Evolutionary conservation across 2,888 invertebrate species (phyloP), one percentile per base, ranked within the genome.

Genomic region (Agrochola lychnidis): DNA sequence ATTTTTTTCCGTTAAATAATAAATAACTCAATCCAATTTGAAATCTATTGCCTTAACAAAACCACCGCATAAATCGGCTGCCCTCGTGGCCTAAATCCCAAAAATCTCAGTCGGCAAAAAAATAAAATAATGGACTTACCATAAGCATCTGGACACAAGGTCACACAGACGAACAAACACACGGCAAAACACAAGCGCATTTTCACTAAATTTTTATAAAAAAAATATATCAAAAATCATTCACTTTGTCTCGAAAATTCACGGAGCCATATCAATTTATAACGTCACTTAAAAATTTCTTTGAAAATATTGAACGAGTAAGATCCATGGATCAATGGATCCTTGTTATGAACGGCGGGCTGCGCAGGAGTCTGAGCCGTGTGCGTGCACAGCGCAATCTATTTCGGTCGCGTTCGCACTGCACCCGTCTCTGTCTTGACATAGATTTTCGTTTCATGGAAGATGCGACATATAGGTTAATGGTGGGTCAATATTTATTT

Each of bases 321-420:
- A 79, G 72, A 87, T 84, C 75, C 91, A 91, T 93, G 86, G 70
- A 86, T 83, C 77, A 90, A 91, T 92, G 86, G 90, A 93, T 94
- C 93, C 93, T 93, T 91, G 78, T 88, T 90, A 89, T 77, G 82
- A 81, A 82, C 78, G 63, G 78, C 85, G 89, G 89, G 88, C 88
- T 87, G 93, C 91, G 93, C 93, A 92, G 93, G 94, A 94, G 94
- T 92, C 92, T 88, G 91, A 69, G 81, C 77, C 82, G 88, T 84
- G 89, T 91, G 95, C 93, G 93, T 90, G 90, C 94, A 88, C 90
- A 86, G 84, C 91, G 89, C 92, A 86, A 88, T 95, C 96, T 96
- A 96, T 96, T 96, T 96, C 93, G 93, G 94, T 95, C 93, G 88
- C 90, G 89, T 87, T 90, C 89, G 89, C 88, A 90, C 88, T 92